A percentile compares a stretch with the other conserved stretches of the same genome.
Evolutionary conservation across 2,888 invertebrate genomes (phyloP).

Genomic region (Disparrhopalites patrizii): DNA sequence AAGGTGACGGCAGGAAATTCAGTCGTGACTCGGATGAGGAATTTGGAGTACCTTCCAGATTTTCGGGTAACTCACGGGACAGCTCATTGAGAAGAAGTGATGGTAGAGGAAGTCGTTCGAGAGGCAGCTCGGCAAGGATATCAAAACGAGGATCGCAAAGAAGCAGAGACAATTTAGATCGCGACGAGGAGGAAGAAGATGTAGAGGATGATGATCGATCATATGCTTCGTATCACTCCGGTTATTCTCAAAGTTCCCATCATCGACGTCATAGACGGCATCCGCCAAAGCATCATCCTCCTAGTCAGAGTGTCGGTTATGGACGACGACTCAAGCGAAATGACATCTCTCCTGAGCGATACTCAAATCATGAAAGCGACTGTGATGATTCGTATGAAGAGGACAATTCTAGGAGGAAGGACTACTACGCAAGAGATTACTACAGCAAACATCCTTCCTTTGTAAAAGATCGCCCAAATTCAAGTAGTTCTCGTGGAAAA

Average conservation of each 20-base stretch:
- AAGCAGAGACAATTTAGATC: not conserved
- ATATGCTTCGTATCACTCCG: constrained; percentile 39
- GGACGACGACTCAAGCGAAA: not conserved
- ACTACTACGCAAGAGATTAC: not conserved
- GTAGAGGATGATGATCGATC: constrained; percentile 46
- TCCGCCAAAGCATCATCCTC: not conserved
- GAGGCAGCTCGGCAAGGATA: constrained; percentile 6
- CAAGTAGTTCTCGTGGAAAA: constrained; percentile 5
- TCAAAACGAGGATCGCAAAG: not conserved
- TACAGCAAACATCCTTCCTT: not conserved
- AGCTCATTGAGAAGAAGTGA: constrained; percentile 23
- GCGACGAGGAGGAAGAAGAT: constrained; percentile 41
- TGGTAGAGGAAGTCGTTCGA: constrained; percentile 1
- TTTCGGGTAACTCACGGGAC: constrained; percentile 12
- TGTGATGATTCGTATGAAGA: constrained; percentile 44
- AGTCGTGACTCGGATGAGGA: constrained; percentile 42
- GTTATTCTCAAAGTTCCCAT: constrained; percentile 20
- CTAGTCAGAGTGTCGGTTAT: not conserved
- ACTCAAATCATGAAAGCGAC: constrained; percentile 46
- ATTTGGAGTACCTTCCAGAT: constrained; percentile 31
- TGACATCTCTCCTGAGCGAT: constrained; percentile 37
- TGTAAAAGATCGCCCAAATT: not conserved
- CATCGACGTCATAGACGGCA: not conserved
- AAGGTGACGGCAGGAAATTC: constrained; percentile 28
- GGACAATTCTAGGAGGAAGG: constrained; percentile 50